These are phyloP conservation scores for Rhodinocichla rosea DNA, from an alignment of 2,113 vertebrate genomes.

Conservation along the genomic window DNA sequence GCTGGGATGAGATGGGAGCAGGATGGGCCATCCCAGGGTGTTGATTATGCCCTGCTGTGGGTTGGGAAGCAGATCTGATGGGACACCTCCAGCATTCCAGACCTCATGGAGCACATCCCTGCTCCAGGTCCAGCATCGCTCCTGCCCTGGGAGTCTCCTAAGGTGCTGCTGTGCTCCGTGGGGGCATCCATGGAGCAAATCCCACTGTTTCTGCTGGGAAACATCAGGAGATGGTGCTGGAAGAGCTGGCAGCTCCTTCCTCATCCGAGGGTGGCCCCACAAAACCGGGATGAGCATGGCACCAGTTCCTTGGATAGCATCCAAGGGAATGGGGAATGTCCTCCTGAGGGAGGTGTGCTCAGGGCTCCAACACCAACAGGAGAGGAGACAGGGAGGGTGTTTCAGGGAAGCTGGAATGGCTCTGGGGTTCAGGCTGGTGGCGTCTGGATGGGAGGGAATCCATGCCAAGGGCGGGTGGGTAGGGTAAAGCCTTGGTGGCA, in stretches of 20 bases:
- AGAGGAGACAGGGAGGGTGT: neutral
- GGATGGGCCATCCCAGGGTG: neutral
- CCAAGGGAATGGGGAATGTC: neutral
- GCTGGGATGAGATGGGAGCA: neutral
- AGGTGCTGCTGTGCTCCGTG: accelerated
- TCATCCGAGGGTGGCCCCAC: neutral
- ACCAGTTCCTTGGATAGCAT: neutral
- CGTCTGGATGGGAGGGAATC: neutral
- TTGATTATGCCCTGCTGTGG: accelerated
- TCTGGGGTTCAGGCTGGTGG: neutral
- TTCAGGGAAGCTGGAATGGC: neutral
- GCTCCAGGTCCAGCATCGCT: neutral
- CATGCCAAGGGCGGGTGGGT: neutral
- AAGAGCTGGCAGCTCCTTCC: neutral
- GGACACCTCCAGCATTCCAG: neutral
- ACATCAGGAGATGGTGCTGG: neutral
- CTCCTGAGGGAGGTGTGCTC: neutral
- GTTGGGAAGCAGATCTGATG: neutral
- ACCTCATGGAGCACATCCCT: neutral
- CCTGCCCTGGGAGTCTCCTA: neutral
- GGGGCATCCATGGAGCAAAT: neutral
- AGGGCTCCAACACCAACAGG: neutral
- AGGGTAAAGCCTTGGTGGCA: neutral
- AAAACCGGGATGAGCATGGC: neutral
- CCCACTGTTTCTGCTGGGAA: neutral